Conservation (phyloP, 2,113 vertebrate species). For the Bambusicola thoracicus region DNA sequence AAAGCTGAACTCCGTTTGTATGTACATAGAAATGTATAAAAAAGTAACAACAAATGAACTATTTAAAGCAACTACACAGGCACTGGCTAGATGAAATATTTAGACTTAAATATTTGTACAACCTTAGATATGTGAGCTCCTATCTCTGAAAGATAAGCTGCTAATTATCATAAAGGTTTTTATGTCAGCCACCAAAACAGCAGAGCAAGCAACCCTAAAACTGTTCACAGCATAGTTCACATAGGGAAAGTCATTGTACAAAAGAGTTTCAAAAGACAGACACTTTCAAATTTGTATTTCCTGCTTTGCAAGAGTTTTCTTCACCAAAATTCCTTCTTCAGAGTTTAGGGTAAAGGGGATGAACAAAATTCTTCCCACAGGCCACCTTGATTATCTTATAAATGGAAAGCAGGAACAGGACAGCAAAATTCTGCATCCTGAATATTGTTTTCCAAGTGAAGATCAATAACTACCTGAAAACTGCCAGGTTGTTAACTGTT, state of each 20-base stretch:
- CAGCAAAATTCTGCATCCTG: constrained; percentile 28
- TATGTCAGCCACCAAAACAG: background rate
- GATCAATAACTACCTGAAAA: constrained; percentile 65
- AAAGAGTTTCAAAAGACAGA: background rate
- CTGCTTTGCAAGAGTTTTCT: constrained; percentile 61
- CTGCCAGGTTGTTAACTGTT: constrained; percentile 70
- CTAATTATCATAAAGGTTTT: background rate
- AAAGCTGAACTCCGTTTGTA: background rate
- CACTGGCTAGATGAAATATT: background rate
- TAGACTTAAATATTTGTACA: background rate
- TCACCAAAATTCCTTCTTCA: constrained; percentile 22
- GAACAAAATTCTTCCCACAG: background rate
- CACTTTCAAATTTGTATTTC: constrained; percentile 37
- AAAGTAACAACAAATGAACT: background rate
- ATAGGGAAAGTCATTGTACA: background rate
- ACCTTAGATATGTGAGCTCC: background rate
- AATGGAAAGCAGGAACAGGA: background rate
- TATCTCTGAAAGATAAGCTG: background rate
- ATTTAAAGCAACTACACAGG: background rate
- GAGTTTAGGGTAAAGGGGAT: background rate
- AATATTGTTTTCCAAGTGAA: constrained; percentile 67
- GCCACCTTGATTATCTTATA: background rate
- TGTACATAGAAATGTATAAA: constrained; percentile 5
- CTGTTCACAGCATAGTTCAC: background rate
- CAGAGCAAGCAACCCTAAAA: background rate